Conservation (phyloP, 2,113 vertebrate species). For the Vimba vimba region DNA sequence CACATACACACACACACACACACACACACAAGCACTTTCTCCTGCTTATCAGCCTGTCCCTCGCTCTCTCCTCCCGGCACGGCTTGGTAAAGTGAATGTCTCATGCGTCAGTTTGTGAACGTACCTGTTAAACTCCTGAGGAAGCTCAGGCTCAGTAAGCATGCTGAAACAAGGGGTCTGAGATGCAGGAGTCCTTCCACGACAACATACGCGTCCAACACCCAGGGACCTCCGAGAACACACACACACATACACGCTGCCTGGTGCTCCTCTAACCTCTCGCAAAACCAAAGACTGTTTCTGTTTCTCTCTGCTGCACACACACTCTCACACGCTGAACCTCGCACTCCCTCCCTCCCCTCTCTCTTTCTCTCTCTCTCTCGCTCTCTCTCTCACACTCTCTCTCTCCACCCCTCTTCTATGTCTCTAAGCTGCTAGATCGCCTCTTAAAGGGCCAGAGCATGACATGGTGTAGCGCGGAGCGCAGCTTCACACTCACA, state of each 20-base stretch:
- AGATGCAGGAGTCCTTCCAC: conserved; percentile 78
- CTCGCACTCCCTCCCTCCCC: conserved; percentile 65
- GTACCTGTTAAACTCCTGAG: conserved; percentile 99
- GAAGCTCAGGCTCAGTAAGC: conserved; percentile 98
- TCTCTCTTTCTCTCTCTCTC: conserved; percentile 67
- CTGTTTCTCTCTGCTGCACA: conserved; percentile 65
- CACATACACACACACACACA: conserved; percentile 43
- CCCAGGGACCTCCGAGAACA: conserved; percentile 66
- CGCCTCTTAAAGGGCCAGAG: conserved; percentile 95
- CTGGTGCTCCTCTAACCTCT: conserved; percentile 92
- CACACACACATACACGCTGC: conserved; percentile 76
- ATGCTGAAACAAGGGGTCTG: conserved; percentile 91
- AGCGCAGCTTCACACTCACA: conserved; percentile 50
- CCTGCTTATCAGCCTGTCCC: conserved; percentile 37
- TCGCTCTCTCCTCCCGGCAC: conserved; percentile 40
- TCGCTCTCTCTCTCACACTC: conserved; percentile 64
- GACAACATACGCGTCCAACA: conserved; percentile 90
- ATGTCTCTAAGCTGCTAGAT: conserved; percentile 78
- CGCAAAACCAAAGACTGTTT: conserved; percentile 81
- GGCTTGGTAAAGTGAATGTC: conserved; percentile 26
- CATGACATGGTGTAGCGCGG: conserved; percentile 37
- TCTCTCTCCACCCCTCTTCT: conserved; percentile 73
- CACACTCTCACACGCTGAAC: conserved; percentile 68
- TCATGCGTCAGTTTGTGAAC: conserved; percentile 65
- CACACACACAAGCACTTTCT: conserved; percentile 30